phyloP scores from a whole-genome alignment of 2,113 vertebrate species.

The Toxotes jaculatrix region DNA sequence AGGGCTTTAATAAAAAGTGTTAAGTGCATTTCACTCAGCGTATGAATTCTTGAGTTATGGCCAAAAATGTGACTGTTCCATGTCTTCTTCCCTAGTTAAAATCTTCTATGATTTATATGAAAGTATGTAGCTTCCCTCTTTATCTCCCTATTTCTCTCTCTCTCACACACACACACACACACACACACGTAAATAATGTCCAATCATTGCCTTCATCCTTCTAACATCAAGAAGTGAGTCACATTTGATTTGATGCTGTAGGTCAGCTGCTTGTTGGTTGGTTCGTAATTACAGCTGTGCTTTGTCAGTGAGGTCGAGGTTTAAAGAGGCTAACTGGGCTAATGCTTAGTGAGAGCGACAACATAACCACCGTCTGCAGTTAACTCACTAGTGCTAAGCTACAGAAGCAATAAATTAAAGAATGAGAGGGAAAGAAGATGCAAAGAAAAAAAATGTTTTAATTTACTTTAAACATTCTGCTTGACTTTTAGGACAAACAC shows the following conservation, averaged over 20 bases:
- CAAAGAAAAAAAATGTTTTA: background rate
- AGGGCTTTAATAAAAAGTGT: too few species aligned
- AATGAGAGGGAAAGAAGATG: background rate
- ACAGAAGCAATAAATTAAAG: background rate
- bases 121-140: background rate
- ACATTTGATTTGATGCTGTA: background rate
- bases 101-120: background rate
- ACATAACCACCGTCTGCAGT: conserved; percentile 1
- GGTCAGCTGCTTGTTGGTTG: background rate
- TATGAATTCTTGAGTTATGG: too few species aligned
- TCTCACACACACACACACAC: too few species aligned
- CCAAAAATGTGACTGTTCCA: background rate
- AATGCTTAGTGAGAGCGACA: background rate
- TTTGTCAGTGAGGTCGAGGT: conserved; percentile 21
- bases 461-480: too few species aligned
- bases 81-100: background rate
- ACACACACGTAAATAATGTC: background rate
- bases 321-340: conserved; percentile 4
- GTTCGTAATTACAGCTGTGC: conserved; percentile 11
- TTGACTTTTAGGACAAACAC: background rate
- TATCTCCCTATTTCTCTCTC: background rate
- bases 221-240: background rate
- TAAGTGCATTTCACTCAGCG: too few species aligned
- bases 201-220: background rate
- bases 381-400: conserved; percentile 6